Evolutionary conservation across 2,888 invertebrate species (phyloP), one percentile per base, ranked within the genome.

Genomic region (Gortyna flavago): DNA sequence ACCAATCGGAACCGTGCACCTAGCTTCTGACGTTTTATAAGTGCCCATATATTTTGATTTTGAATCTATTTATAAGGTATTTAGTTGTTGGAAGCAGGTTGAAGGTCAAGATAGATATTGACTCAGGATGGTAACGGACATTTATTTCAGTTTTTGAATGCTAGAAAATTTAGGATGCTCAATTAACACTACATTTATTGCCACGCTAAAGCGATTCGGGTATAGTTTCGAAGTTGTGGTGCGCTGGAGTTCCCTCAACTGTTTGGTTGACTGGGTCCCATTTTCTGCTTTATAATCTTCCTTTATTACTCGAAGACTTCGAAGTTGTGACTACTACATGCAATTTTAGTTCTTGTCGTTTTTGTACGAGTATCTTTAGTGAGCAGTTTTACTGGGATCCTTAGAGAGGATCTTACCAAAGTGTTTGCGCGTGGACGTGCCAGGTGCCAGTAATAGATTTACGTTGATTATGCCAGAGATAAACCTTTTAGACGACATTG

Each of bases 181-280:
- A 48, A 48, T 48, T 16, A 48, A 0, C 44, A 48, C 16, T 48
- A 18, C 2, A 3, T 35, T 5, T 35, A 35, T 35, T 7, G 18
- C 48, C 18, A 21, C 48, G 48, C 7, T 48, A 48, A 48, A 48
- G 48, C 7, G 48, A 21, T 48, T 48, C 6, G 48, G 11, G n/a
- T 54, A 21, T n/a, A 82, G 44, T 82, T 76, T 25, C 29, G 25
- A 61, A 54, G 44, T 61, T 76, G 54, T n/a, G 16, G 2, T 61
- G 16, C 11, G 29, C 29, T 38, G 4, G 73, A 2, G 64, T 74
- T 64, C 54, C 0, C 73, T 78, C 54, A 65, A 81, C 32, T 44
- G 54, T 73, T 80, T 48, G 29, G 35, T 74, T 1, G 25, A 41
- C 54, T 41, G 32, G 13, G 9, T 54, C 5, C 18, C 25, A 18